phyloP scores from a whole-genome alignment of 2,113 vertebrate species.

The Garra rufa region DNA sequence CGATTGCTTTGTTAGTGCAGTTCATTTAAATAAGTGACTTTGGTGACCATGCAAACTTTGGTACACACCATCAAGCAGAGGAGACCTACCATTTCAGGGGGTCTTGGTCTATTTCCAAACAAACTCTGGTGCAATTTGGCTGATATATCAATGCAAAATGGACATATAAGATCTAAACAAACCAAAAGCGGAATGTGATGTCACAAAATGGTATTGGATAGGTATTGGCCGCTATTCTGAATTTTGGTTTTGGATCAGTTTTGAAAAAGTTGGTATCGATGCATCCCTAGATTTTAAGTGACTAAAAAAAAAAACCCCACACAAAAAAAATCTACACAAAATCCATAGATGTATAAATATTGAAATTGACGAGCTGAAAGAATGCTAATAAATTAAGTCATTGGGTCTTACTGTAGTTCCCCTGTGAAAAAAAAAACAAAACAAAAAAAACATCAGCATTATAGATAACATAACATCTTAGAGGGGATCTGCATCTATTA shows the following conservation, averaged over 20 bases:
- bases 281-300: no score
- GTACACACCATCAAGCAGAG: background rate
- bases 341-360: background rate
- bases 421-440: no score
- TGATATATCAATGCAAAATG: background rate
- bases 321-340: no score
- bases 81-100: background rate
- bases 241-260: no score
- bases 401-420: background rate
- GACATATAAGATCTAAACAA: no score
- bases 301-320: no score
- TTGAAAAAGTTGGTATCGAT: no score
- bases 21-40: background rate
- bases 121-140: background rate
- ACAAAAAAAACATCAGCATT: no score
- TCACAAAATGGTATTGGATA: no score
- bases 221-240: no score
- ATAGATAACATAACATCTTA: background rate
- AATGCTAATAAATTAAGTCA: background rate
- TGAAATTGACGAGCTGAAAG: background rate
- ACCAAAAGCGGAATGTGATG: no score
- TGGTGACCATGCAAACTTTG: background rate
- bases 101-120: background rate
- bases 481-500: conserved; percentile 13
- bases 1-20: background rate